Evolutionary conservation across 2,888 invertebrate genomes (phyloP), one percentile per base, ranked within the genome.

Genomic region (Nudaria mundana): DNA sequence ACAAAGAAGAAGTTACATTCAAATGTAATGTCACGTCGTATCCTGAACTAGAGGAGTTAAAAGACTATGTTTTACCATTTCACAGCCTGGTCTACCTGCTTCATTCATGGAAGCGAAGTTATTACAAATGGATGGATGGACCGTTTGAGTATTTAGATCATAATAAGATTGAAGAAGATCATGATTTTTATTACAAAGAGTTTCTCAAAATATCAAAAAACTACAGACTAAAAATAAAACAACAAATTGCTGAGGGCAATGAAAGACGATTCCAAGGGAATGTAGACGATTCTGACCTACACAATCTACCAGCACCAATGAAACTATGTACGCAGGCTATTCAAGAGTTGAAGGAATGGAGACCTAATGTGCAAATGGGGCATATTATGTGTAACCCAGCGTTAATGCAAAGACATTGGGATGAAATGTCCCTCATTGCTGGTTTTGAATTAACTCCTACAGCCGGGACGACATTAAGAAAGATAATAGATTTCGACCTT

Each of bases 61-160:
- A 94, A 64, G 90, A 91, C 11, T 92, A 91, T 58, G 86, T 94
- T 18, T 85, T 93, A 68, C 94, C 94, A 0, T 95, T 94, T 73
- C 91, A 94, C 37, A 89, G 81, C 24, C 80, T 95, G 3, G 83
- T 97, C 53, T 94, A 94, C 81, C 87, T 87, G 30, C 82, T 82
- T 13, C 83, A 87, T 55, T 66, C 91, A 66, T 97, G 97, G 95
- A 92, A 94, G 71, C 91, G 95, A 33, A 93, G 94, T 59, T 93
- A 93, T 64, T 94, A 92, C 58, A 94, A 96, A 5, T 98, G 98
- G 96, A 92, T 97, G 91, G 96, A 98, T 74, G 98, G 98, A 0
- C 94, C 95, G 1, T 98, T 98, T 78, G 94, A 96, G 71, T 95
- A 95, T 67, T 86, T 98, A 48, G 93, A 95, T 61, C 93, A 94